phyloP scores from a whole-genome alignment of 2,797 vertebrate species.

The Cyprinodon diabolis region DNA sequence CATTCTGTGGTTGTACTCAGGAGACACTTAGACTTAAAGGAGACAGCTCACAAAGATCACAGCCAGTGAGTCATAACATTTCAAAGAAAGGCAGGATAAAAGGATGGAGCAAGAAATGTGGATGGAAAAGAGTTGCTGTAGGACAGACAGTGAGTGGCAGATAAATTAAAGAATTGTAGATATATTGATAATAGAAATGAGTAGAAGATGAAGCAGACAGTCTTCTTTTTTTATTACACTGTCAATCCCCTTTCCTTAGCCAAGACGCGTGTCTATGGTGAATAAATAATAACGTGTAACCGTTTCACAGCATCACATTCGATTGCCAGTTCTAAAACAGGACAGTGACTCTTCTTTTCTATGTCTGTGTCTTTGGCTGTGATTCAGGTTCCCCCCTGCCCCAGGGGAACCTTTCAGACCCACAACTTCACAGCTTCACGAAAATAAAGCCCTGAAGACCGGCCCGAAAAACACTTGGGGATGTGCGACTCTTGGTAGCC shows the following conservation, averaged over 20 bases:
- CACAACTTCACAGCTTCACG: constrained; percentile 64
- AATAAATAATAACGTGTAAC: constrained; percentile 68
- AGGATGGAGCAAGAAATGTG: constrained; percentile 36
- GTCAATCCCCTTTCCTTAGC: constrained; percentile 40
- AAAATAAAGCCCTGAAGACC: constrained; percentile 64
- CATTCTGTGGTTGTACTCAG: constrained; percentile 67
- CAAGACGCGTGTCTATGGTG: constrained; percentile 63
- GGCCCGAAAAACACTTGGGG: constrained; percentile 64
- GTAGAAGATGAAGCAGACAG: constrained; percentile 11
- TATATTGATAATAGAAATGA: constrained; percentile 27
- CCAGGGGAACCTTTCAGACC: constrained; percentile 72
- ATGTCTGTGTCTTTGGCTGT: constrained; percentile 37
- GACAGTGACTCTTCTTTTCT: constrained; percentile 49
- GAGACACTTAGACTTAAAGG: constrained; percentile 74
- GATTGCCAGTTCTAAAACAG: constrained; percentile 58
- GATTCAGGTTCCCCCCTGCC: constrained; percentile 68
- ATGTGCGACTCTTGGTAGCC: constrained; percentile 71
- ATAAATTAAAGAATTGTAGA: constrained; percentile 52
- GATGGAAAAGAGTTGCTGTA: constrained; percentile 40
- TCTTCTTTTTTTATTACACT: not conserved
- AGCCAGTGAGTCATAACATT: constrained; percentile 74
- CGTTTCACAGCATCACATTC: constrained; percentile 70
- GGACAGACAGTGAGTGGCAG: constrained; percentile 44
- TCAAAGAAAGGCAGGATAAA: constrained; percentile 58
- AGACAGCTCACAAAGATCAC: constrained; percentile 66